Percentiles rank a stretch among this genome's conserved stretches.
Conservation (phyloP, 2,888 invertebrate genomes). For the Rhyacophila evoluta region DNA sequence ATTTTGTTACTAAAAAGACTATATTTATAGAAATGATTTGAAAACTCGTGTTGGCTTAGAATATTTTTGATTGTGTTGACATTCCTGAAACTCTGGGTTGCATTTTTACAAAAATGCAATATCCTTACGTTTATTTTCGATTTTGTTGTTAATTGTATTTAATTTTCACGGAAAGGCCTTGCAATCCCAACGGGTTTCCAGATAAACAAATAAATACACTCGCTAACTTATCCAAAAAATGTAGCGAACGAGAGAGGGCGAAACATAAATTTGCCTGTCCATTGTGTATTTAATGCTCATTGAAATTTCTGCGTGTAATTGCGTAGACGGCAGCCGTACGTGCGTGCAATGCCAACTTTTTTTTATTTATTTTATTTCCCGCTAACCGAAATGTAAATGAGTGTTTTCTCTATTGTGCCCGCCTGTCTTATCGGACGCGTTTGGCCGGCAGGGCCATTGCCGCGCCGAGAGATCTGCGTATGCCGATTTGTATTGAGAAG, state of each 20-base stretch:
- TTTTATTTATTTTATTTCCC: constrained; percentile 28
- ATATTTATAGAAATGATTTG: too few species aligned
- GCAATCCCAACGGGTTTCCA: not conserved
- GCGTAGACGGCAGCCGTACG: constrained; percentile 47
- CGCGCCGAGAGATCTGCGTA: constrained; percentile 15
- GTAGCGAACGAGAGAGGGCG: constrained; percentile 10
- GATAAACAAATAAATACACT: not conserved
- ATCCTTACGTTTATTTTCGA: too few species aligned
- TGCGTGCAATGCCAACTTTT: constrained; percentile 46
- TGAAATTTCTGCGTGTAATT: constrained; percentile 51
- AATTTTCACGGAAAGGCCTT: not conserved
- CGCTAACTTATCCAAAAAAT: not conserved
- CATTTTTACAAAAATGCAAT: too few species aligned
- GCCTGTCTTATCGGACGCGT: constrained; percentile 36
- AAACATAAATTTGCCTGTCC: constrained; percentile 23
- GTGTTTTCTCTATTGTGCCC: constrained; percentile 52
- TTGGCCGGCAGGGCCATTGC: not conserved
- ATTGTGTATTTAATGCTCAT: constrained; percentile 39
- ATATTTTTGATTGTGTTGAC: too few species aligned
- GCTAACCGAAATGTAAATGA: constrained; percentile 45
- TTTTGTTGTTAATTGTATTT: not conserved
- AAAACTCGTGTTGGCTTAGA: too few species aligned
- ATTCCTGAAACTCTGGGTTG: too few species aligned
- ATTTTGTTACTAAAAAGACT: too few species aligned
- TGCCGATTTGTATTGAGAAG: constrained; percentile 30